A percentile compares a stretch with the other conserved stretches of the same genome.
These are phyloP conservation scores for Hemichromis elongatus DNA, from an alignment of 2,113 vertebrate genomes.

Conservation along the genomic window DNA sequence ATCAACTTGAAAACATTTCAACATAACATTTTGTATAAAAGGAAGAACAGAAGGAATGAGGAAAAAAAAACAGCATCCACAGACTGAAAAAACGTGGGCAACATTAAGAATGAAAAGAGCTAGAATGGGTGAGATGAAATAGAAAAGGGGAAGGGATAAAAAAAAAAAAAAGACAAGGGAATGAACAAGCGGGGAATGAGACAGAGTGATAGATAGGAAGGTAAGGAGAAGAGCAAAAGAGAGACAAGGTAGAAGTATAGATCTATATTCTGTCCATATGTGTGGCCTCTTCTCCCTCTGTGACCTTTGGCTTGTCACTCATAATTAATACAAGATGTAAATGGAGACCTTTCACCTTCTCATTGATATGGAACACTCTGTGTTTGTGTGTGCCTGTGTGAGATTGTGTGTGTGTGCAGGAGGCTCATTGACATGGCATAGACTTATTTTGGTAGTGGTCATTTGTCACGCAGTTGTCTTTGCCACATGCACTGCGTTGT, in stretches of 20 bases:
- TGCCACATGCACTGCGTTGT: background rate
- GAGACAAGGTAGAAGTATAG: conserved; percentile 49
- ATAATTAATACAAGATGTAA: conserved; percentile 80
- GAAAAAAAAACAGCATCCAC: too few species aligned
- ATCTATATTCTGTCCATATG: conserved; percentile 71
- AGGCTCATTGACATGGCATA: conserved; percentile 66
- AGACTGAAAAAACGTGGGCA: background rate
- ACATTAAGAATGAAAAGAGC: background rate
- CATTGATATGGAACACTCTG: conserved; percentile 73
- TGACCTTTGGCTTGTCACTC: conserved; percentile 79
- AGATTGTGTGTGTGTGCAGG: conserved; percentile 15
- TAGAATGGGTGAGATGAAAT: background rate
- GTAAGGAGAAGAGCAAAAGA: background rate
- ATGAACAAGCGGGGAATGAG: background rate
- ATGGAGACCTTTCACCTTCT: conserved; percentile 78
- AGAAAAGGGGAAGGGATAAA: background rate
- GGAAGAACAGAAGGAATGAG: background rate
- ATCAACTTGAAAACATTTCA: background rate
- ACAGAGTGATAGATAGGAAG: conserved; percentile 49
- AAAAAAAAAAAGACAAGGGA: background rate
- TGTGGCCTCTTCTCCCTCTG: conserved; percentile 54
- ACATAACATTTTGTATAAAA: background rate
- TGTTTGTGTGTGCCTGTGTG: conserved; percentile 53
- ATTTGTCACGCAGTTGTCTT: conserved; percentile 63
- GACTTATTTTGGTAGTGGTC: conserved; percentile 56